These are phyloP conservation scores for Phalanger gymnotis DNA, from an alignment of 2,797 vertebrate genomes.

Conservation along the genomic window DNA sequence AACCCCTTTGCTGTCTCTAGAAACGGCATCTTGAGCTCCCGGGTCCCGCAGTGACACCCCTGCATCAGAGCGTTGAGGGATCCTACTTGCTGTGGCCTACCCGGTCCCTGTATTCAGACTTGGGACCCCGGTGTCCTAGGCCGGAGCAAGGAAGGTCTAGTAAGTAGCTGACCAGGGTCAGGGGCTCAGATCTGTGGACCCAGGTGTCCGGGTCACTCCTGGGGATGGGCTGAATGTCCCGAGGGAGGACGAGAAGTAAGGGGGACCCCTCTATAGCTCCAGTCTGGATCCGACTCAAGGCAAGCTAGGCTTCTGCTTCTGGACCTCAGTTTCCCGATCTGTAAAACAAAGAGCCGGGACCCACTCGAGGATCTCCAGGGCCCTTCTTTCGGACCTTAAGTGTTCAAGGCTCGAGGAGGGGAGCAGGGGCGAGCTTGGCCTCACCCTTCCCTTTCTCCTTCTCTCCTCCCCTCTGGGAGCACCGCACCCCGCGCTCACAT, in stretches of 20 bases:
- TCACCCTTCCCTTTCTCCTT: background rate
- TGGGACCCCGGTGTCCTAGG: background rate
- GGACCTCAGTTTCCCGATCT: background rate
- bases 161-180: background rate
- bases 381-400: background rate
- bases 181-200: background rate
- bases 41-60: background rate
- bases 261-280: background rate
- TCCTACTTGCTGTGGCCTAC: background rate
- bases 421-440: background rate
- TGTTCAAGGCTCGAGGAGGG: background rate
- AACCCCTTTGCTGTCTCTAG: background rate
- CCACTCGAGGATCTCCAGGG: background rate
- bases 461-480: background rate
- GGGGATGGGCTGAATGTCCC: background rate
- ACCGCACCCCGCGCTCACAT: conserved; percentile 31
- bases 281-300: background rate
- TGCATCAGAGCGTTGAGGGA: background rate
- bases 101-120: background rate
- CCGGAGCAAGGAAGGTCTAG: background rate
- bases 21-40: background rate
- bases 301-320: background rate
- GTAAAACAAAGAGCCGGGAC: background rate
- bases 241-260: background rate
- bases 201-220: background rate